phyloP scores from a whole-genome alignment of 2,797 vertebrate species.

The Eospalax fontanierii region DNA sequence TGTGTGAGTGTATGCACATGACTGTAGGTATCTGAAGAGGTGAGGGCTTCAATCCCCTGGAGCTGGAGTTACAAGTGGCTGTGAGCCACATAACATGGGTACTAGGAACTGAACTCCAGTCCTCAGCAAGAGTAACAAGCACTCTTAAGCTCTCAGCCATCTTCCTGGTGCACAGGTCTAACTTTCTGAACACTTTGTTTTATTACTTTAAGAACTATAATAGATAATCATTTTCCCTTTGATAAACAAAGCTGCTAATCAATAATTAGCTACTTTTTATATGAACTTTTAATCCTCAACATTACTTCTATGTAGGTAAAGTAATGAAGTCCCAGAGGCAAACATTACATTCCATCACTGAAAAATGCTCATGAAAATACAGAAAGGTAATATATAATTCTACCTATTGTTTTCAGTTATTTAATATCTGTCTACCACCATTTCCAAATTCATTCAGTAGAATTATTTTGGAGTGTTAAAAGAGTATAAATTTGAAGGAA shows the following conservation, averaged over 20 bases:
- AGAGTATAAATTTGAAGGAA: conserved; percentile 66
- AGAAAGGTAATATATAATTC: conserved; percentile 73
- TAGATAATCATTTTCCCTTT: conserved; percentile 36
- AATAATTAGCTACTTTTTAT: conserved; percentile 72
- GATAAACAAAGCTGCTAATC: conserved; percentile 69
- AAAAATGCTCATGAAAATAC: conserved; percentile 75
- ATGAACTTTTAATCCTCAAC: conserved; percentile 56
- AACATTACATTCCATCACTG: conserved; percentile 57
- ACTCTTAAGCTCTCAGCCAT: no score
- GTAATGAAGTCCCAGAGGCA: conserved; percentile 55
- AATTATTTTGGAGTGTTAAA: conserved; percentile 71
- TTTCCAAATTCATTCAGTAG: conserved; percentile 70
- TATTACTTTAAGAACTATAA: conserved; percentile 57
- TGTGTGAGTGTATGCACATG: no score
- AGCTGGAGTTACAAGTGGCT: no score
- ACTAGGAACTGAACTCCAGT: no score
- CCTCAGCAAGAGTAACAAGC: no score
- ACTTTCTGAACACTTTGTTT: no score
- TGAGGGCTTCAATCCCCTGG: no score
- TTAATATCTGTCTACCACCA: conserved; percentile 70
- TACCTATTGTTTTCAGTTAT: conserved; percentile 74
- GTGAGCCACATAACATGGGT: no score
- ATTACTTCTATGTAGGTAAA: conserved; percentile 55
- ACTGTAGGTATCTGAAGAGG: no score
- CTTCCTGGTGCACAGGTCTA: no score